Conservation (phyloP, 2,797 vertebrate genomes). For the Myotis vivesi region DNA sequence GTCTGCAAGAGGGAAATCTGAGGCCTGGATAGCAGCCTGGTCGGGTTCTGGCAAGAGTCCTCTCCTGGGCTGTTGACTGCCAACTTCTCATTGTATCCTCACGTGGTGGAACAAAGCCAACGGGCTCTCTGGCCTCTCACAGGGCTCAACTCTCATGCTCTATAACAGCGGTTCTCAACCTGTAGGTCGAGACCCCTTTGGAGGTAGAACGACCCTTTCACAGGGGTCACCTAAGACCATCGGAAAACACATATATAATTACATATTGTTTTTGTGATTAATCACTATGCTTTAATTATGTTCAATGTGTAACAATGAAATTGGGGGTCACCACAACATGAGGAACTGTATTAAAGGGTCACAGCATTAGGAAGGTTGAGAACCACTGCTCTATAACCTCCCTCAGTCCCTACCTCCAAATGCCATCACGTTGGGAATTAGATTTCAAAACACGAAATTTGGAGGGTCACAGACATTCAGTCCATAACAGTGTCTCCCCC, state of each 20-base stretch:
- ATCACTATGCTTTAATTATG: no score
- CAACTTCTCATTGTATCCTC: not conserved
- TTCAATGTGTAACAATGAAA: no score
- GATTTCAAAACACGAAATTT: not conserved
- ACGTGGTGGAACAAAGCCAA: not conserved
- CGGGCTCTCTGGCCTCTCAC: not conserved
- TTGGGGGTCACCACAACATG: no score
- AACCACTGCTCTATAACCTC: not conserved
- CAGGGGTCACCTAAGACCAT: no score
- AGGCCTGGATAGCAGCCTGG: not conserved
- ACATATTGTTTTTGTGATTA: no score
- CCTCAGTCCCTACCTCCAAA: not conserved
- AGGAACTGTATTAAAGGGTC: no score
- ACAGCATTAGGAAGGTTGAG: no score
- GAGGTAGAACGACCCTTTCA: no score
- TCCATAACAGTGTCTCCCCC: not conserved
- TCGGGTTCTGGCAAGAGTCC: not conserved
- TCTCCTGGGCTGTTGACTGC: not conserved
- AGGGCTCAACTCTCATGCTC: not conserved
- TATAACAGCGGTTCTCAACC: no score
- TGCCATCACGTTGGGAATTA: not conserved
- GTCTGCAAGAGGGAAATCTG: not conserved
- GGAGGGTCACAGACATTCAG: not conserved
- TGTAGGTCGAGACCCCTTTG: no score
- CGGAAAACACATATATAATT: no score